Evolutionary conservation across 2,797 vertebrate species (phyloP).

Genomic region (Megalops cyprinoides): DNA sequence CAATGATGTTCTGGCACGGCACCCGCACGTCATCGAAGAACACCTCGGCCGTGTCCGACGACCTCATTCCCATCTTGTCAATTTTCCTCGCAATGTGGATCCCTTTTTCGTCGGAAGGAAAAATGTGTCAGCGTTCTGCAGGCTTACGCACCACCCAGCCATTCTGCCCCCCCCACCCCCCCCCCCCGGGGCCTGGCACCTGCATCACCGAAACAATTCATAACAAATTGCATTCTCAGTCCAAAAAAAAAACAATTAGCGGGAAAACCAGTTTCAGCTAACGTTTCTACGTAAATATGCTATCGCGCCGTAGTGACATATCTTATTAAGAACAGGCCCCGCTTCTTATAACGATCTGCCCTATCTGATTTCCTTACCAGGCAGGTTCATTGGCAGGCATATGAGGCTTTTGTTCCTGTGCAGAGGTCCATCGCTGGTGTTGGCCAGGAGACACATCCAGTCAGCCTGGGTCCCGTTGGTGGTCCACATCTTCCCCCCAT

Average conservation of each 20-base stretch:
- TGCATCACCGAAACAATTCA: no score
- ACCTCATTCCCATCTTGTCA: constrained; percentile 83
- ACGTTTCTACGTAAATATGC: no score
- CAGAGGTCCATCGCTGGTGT: constrained; percentile 73
- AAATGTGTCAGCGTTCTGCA: background rate
- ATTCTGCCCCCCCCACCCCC: no score
- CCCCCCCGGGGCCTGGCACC: no score
- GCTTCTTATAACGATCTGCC: no score
- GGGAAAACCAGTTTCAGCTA: no score
- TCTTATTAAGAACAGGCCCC: no score
- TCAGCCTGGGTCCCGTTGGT: constrained; percentile 79
- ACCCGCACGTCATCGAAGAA: constrained; percentile 85
- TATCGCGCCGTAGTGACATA: no score
- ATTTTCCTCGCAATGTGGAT: constrained; percentile 83
- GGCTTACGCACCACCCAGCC: no score
- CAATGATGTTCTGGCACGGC: constrained; percentile 79
- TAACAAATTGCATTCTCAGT: no score
- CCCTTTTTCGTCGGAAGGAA: constrained; percentile 60
- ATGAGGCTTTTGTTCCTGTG: constrained; percentile 86
- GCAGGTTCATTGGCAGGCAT: constrained; percentile 81
- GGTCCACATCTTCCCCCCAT: constrained; percentile 86
- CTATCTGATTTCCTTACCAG: constrained; percentile 65
- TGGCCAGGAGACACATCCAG: constrained; percentile 85
- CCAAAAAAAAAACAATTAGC: no score
- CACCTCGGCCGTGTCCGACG: constrained; percentile 81